Base-by-base conservation (phyloP, 2,888 invertebrate genomes). In the Pterostichus niger region DNA sequence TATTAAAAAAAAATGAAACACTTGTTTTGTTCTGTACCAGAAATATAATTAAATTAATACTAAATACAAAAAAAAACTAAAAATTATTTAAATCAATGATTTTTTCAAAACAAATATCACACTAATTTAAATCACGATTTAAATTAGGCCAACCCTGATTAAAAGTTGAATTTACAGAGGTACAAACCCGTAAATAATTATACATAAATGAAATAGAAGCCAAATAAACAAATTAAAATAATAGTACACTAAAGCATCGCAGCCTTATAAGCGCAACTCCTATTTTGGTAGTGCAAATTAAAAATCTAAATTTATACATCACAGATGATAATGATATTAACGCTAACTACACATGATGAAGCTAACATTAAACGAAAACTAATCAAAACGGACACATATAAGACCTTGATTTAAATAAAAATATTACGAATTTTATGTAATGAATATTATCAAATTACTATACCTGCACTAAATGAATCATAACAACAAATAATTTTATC, bases 241-340 rank as follows among this genome's bases (percentile, higher is more conserved):
- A 64, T 64, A 9, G n/a, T 13, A 64, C 35, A 35, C 11, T 33
- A n/a, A 64, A 64, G 35, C 64, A 35, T n/a, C 33, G 10, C n/a
- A 64, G 35, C 64, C 64, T n/a, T 64, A 64, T 13, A 64, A 64
- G 13, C 33, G 64, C 6, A 35, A 40, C 6, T 33, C 64, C 31
- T 5, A 11, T 11, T 64, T 64, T 11, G 64, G 64, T 3, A 64
- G 64, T 64, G 64, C 33, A 40, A 64, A 64, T 64, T 64, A 64
- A 64, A 59, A 64, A 35, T 64, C 64, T 64, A 64, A 64, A 64
- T 64, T 64, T 64, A 64, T 35, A 64, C 59, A 13, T 33, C 35
- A 33, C 33, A 61, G 61, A 35, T 64, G 64, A 35, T 64, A 64
- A 64, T 64, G n/a, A 35, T 64, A 33, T 64, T 64, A 59, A 13